Evolutionary conservation across 2,797 vertebrate species (phyloP).

Genomic region (Helicolenus hilgendorfi): DNA sequence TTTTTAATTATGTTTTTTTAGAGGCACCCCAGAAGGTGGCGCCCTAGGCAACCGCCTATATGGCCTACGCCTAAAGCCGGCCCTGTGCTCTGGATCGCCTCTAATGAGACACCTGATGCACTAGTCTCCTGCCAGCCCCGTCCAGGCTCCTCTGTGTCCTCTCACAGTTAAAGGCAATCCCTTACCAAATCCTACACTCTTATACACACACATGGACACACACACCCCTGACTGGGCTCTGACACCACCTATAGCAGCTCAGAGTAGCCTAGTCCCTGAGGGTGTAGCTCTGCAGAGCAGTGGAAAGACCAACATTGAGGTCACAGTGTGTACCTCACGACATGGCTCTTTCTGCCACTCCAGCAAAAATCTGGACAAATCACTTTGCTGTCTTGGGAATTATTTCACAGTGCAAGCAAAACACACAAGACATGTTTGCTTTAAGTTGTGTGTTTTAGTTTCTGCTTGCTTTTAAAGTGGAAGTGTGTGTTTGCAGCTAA

Average conservation of each 20-base stretch:
- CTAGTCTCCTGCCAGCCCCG: neutral
- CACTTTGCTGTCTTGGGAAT: slow-evolving; percentile 1
- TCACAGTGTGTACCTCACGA: slow-evolving; percentile 37
- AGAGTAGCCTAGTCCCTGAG: slow-evolving; percentile 20
- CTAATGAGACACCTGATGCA: slow-evolving; percentile 35
- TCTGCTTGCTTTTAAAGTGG: slow-evolving; percentile 3
- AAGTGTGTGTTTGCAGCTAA: slow-evolving; percentile 26
- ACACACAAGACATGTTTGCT: neutral
- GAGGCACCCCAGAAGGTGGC: too few species aligned
- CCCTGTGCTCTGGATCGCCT: slow-evolving; percentile 1
- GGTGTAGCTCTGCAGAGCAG: slow-evolving; percentile 26
- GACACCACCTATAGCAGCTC: slow-evolving; percentile 30
- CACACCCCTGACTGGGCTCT: slow-evolving; percentile 12
- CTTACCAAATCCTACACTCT: slow-evolving; percentile 4
- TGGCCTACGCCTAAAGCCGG: too few species aligned
- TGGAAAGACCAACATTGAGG: slow-evolving; percentile 43
- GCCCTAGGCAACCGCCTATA: too few species aligned
- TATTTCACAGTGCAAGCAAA: slow-evolving; percentile 50
- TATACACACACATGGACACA: slow-evolving; percentile 4
- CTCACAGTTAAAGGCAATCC: neutral
- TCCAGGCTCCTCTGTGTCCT: slow-evolving; percentile 8
- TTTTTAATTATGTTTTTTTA: too few species aligned
- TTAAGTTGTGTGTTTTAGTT: slow-evolving; percentile 10
- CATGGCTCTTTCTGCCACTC: slow-evolving; percentile 52
- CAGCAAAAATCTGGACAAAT: slow-evolving; percentile 58